These are phyloP conservation scores for Lophochroa leadbeateri DNA, from an alignment of 2,113 vertebrate genomes.

Conservation along the genomic window DNA sequence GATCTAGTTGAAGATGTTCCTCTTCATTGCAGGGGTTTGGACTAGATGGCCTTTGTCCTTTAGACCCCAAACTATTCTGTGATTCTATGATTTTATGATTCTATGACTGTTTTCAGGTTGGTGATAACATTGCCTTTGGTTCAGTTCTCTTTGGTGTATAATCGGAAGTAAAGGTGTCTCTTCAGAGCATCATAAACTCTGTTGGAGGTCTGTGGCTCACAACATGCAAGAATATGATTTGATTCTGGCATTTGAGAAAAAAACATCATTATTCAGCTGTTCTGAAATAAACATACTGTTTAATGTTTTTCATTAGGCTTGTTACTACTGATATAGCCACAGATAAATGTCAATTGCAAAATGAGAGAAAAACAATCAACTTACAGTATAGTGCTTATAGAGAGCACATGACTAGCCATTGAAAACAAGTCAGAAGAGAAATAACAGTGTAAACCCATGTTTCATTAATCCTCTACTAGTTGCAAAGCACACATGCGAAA, in stretches of 20 bases:
- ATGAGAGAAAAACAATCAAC: not conserved
- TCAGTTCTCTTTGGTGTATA: not conserved
- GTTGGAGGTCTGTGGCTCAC: not conserved
- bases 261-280: not conserved
- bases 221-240: not conserved
- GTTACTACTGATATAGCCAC: not conserved
- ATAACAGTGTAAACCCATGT: not conserved
- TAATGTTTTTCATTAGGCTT: not conserved
- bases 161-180: not conserved
- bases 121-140: not conserved
- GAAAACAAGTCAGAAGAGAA: not conserved
- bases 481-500: not conserved
- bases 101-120: not conserved
- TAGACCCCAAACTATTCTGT: not conserved
- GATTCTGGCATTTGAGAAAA: not conserved
- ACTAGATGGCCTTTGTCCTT: not conserved
- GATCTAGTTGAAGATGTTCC: not conserved
- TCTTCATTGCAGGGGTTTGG: not conserved
- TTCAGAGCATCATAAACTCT: not conserved
- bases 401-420: not conserved
- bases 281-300: not conserved
- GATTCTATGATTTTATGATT: not conserved
- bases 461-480: not conserved
- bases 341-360: not conserved
- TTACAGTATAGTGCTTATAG: not conserved